These are phyloP conservation scores for Nephila pilipes DNA, from an alignment of 1,140 invertebrate species.

Conservation along the genomic window DNA sequence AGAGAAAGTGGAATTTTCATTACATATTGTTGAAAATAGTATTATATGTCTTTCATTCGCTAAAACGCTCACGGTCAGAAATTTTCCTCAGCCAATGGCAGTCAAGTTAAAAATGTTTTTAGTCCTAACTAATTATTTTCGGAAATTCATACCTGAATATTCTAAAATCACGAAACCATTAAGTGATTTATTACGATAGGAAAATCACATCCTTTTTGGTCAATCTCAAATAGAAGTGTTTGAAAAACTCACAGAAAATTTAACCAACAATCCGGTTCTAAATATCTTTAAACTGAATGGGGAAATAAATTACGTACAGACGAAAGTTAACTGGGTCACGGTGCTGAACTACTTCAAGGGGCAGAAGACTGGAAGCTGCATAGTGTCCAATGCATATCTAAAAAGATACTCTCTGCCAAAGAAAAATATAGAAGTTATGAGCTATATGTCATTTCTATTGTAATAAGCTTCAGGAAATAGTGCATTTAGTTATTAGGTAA, in stretches of 20 bases:
- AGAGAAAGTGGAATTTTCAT: neutral
- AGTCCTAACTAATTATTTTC: neutral
- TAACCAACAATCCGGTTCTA: neutral
- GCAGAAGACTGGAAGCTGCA: slow-evolving; percentile 43
- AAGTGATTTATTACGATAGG: no score
- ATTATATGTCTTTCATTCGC: neutral
- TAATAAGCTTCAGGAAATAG: slow-evolving; percentile 82
- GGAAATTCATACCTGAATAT: no score
- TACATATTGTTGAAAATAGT: no score
- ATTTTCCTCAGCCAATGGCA: neutral
- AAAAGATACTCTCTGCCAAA: slow-evolving; percentile 73
- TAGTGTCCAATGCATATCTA: slow-evolving; percentile 47
- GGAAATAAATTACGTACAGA: no score
- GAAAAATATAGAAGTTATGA: slow-evolving; percentile 71
- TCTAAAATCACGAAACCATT: no score
- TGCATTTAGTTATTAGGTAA: slow-evolving; percentile 81
- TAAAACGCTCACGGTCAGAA: neutral
- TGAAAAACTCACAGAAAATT: no score
- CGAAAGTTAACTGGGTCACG: neutral
- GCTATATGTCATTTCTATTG: slow-evolving; percentile 79
- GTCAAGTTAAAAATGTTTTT: neutral
- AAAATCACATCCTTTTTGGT: no score
- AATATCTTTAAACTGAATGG: neutral
- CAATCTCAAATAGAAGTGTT: no score
- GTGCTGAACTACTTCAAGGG: slow-evolving; percentile 53